These are phyloP conservation scores for Drosophila truncata DNA, from an alignment of 1,140 invertebrate genomes.

Conservation along the genomic window DNA sequence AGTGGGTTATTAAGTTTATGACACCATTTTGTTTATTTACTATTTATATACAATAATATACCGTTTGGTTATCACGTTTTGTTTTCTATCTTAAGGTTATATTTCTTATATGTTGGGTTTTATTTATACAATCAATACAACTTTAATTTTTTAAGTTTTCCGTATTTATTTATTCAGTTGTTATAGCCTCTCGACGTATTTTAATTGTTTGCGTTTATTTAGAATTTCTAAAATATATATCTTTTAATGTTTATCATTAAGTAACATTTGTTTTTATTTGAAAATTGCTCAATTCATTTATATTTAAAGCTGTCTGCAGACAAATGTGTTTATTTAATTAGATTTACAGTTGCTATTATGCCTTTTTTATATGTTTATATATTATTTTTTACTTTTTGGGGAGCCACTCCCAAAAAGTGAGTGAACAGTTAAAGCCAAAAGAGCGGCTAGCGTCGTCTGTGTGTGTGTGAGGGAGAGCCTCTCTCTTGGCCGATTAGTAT, in stretches of 20 bases:
- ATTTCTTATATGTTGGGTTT: not conserved
- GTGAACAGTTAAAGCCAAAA: conserved; percentile 71
- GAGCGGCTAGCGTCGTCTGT: conserved; percentile 25
- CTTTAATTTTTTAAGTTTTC: not conserved
- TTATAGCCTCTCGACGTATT: not conserved
- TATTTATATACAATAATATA: not conserved
- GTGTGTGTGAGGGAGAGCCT: conserved; percentile 21
- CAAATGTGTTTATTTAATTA: conserved; percentile 21
- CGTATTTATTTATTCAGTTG: not conserved
- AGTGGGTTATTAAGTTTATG: not conserved
- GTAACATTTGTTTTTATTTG: not conserved
- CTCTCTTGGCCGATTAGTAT: conserved; percentile 19
- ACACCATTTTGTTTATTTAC: not conserved
- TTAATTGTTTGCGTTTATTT: not conserved
- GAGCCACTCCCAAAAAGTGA: conserved; percentile 77
- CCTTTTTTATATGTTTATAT: conserved; percentile 34
- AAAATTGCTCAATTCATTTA: not conserved
- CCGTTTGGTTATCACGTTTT: not conserved
- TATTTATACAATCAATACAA: not conserved
- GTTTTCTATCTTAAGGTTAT: too few species aligned
- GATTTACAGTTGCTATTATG: conserved; percentile 34
- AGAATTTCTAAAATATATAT: not conserved
- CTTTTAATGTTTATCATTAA: not conserved
- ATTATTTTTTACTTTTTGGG: conserved; percentile 54
- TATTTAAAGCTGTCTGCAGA: conserved; percentile 2